These are phyloP conservation scores for Litocranius walleri DNA, from an alignment of 2,113 vertebrate genomes.

Conservation along the genomic window DNA sequence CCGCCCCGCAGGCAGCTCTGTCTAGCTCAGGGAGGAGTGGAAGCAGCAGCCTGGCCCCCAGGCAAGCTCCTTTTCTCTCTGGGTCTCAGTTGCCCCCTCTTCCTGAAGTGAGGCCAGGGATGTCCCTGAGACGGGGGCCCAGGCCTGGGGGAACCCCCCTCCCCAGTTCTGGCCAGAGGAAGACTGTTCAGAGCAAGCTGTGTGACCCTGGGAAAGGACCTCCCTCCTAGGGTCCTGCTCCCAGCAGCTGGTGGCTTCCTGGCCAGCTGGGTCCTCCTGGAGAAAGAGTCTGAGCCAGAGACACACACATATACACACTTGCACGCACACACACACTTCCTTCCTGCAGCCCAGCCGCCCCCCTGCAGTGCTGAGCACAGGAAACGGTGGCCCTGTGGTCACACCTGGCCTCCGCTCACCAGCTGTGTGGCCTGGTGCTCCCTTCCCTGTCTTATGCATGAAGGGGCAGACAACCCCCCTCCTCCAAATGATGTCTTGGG, in stretches of 20 bases:
- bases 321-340: background rate
- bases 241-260: background rate
- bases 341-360: background rate
- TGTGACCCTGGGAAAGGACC: background rate
- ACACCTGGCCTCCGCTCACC: background rate
- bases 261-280: conserved; percentile 23
- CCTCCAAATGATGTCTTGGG: background rate
- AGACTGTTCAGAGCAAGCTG: background rate
- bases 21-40: accelerated
- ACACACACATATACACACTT: background rate
- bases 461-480: no score
- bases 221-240: background rate
- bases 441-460: background rate
- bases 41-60: background rate
- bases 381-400: background rate
- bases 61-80: background rate
- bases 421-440: background rate
- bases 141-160: accelerated
- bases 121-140: background rate
- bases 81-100: background rate
- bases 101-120: background rate
- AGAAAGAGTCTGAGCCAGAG: background rate
- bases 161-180: background rate
- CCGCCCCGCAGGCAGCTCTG: background rate
- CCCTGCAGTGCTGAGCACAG: background rate